phyloP scores from a whole-genome alignment of 2,888 invertebrate species.

The Syrista parreyssii region DNA sequence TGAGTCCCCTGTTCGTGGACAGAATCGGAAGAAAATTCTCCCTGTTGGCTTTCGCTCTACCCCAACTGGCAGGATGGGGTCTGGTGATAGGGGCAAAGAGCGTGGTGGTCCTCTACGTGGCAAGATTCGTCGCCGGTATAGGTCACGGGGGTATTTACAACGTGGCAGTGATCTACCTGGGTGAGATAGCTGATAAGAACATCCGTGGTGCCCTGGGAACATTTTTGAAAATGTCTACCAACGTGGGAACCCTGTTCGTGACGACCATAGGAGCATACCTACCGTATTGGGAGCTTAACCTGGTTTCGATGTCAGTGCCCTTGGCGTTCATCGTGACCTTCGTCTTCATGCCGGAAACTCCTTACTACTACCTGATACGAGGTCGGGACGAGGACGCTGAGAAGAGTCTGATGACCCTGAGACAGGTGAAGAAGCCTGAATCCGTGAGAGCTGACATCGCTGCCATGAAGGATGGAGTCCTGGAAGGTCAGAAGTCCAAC shows the following conservation, averaged over 20 bases:
- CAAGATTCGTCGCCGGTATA: conserved; percentile 66
- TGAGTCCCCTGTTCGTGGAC: conserved; percentile 49
- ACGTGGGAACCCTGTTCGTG: conserved; percentile 60
- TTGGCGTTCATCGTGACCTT: conserved; percentile 71
- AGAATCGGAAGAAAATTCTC: conserved; percentile 53
- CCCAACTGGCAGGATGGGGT: conserved; percentile 52
- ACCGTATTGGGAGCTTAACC: conserved; percentile 67
- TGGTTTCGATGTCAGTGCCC: conserved; percentile 69
- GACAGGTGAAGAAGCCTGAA: conserved; percentile 66
- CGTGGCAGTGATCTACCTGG: conserved; percentile 71
- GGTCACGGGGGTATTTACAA: conserved; percentile 66
- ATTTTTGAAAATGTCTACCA: conserved; percentile 68
- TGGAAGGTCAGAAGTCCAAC: conserved; percentile 67
- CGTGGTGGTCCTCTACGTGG: conserved; percentile 55
- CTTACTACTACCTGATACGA: conserved; percentile 71
- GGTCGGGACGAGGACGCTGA: conserved; percentile 69
- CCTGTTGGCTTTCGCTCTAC: conserved; percentile 48
- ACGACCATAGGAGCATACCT: conserved; percentile 64
- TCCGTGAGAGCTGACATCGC: conserved; percentile 71
- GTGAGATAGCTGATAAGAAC: conserved; percentile 71
- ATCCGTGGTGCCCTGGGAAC: conserved; percentile 71
- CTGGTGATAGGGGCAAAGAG: conserved; percentile 47
- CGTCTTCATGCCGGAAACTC: conserved; percentile 76
- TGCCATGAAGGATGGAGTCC: conserved; percentile 68
- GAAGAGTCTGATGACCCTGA: conserved; percentile 69